phyloP scores from a whole-genome alignment of 1,140 invertebrate species.

The Drosophila jambulina region DNA sequence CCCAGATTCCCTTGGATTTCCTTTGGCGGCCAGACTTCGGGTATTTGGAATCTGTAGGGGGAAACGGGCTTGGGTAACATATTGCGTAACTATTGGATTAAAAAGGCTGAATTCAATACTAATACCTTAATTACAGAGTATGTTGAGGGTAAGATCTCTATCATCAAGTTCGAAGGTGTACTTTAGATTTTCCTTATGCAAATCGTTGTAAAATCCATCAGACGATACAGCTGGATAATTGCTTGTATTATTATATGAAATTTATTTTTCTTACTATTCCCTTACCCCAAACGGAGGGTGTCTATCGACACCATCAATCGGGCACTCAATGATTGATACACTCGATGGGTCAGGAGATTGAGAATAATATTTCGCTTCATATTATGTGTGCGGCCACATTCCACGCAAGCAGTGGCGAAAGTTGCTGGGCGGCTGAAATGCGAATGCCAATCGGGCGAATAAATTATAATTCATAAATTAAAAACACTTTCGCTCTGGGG shows the following conservation, averaged over 20 bases:
- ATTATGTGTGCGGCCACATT: conserved; percentile 59
- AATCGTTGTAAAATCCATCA: neutral
- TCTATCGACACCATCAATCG: conserved; percentile 47
- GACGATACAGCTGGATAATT: neutral
- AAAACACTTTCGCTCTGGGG: conserved; percentile 57
- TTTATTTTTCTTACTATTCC: neutral
- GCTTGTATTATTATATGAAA: neutral
- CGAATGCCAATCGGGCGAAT: conserved; percentile 51
- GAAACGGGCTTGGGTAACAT: neutral
- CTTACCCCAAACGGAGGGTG: neutral
- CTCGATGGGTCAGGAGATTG: conserved; percentile 42
- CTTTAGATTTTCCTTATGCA: neutral
- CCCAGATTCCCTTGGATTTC: conserved; percentile 17
- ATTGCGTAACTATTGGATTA: neutral
- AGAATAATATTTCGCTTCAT: conserved; percentile 20
- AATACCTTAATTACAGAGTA: neutral
- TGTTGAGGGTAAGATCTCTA: neutral
- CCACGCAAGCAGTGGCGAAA: conserved; percentile 63
- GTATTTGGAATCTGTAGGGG: neutral
- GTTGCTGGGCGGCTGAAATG: conserved; percentile 37
- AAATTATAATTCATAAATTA: conserved; percentile 81
- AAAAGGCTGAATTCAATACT: neutral
- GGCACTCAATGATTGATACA: conserved; percentile 61
- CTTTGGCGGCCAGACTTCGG: neutral
- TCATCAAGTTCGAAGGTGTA: neutral